Evolutionary conservation across 2,888 invertebrate genomes (phyloP), one percentile per base, ranked within the genome.

Genomic region (Agrotis clavis): DNA sequence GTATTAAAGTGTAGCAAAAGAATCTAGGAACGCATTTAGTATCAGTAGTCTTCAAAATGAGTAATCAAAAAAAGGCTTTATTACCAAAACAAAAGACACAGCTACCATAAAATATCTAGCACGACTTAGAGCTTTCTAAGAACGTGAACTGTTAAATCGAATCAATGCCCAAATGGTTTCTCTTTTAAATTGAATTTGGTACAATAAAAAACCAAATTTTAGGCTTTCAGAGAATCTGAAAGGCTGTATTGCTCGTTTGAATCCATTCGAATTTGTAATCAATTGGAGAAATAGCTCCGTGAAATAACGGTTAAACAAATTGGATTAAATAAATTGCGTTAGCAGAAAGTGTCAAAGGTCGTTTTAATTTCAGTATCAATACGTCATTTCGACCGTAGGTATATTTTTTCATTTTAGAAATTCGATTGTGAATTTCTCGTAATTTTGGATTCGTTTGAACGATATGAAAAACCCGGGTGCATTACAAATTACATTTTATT

Each of bases 111-210:
- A 81, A 81, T 76, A 67, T 83, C 75, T 67, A 75, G 79, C 86
- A 85, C 78, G 85, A 85, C 74, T 82, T 67, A 59, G n/a, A 73
- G 69, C 73, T 74, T 74, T 82, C 73, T 70, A 78, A 57, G 73
- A 77, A 75, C 51, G 59, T 0, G 48, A 77, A 74, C 86, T 76
- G 83, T 86, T 69, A 85, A 85, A 85, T 82, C 66, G 65, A 86
- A 84, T 86, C 61, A 76, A 62, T 59, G 59, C 66, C 16, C 59
- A 72, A 25, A 66, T 76, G 71, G 51, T 74, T 81, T 86, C 83
- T 81, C 73, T 78, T 85, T 73, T 74, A 81, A 85, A 85, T 86
- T 81, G 78, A 80, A 84, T 85, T 86, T 73, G 62, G 11, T 25
- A 47, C 56, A 63, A 79, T 77, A 85, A 78, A 84, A 84, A 86